Evolutionary conservation across 1,140 invertebrate genomes (phyloP), one percentile per base, ranked within the genome.

Genomic region (Drosophila simulans): DNA sequence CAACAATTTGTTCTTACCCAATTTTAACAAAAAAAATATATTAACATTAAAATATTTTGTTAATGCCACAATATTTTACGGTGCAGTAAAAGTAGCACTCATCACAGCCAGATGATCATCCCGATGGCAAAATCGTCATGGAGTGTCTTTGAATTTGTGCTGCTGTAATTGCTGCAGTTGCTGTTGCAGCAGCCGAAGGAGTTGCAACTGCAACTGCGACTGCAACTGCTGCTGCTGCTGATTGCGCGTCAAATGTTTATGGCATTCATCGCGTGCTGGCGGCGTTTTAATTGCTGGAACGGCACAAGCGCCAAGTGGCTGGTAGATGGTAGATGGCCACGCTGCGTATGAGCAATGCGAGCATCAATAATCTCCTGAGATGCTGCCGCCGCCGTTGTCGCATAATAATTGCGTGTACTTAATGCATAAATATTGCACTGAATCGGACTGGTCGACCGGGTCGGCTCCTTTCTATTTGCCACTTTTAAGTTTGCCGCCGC

Each of bases 341-440:
- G 73, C 59, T 83, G 84, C 84, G 84, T 84, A 88, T 89, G 84
- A 79, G 84, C 84, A 88, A 86, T 75, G 80, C 80, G 70, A 83
- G 70, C 80, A 79, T 75, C 80, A 78, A 88, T 84, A 89, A 89
- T 89, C 84, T 89, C 84, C 77, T 71, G 84, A 89, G 84, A 88
- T 80, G 81, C 39, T 52, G 64, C 64, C 60, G 64, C 64, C 46
- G 66, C 25, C 51, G 64, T 76, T 88, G 84, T 78, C 80, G 84
- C 84, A 84, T 89, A 80, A 89, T 89, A 89, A 89, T 89, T 89
- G 84, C 84, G 80, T 83, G 84, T 89, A 90, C 80, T 89, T 80
- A 89, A 89, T 89, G 84, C 84, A 89, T 89, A 88, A 88, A 89
- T 88, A 90, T 89, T 82, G 80, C 81, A 64, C 71, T 64, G 62